phyloP scores from a whole-genome alignment of 2,113 vertebrate genomes.

The Climacteris rufus region DNA sequence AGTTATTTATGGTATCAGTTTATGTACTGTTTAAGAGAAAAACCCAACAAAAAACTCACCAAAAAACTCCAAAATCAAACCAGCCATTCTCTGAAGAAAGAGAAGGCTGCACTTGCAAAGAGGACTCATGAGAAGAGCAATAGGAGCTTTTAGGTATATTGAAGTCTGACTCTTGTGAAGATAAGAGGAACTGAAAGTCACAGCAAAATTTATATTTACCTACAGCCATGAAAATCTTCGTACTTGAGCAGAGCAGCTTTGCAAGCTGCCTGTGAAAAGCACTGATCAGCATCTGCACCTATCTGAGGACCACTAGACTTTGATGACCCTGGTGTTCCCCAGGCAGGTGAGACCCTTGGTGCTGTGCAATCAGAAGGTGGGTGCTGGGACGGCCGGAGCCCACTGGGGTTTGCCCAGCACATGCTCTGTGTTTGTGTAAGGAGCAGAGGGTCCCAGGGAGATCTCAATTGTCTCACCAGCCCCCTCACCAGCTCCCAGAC shows the following conservation, averaged over 20 bases:
- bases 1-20: neutral
- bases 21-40: accelerated
- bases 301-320: neutral
- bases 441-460: neutral
- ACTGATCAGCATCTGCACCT: neutral
- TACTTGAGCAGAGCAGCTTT: neutral
- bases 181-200: neutral
- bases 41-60: neutral
- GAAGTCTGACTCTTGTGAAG: neutral
- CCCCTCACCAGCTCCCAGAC: slow-evolving; percentile 42
- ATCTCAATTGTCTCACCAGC: neutral
- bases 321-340: neutral
- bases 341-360: neutral
- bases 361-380: neutral
- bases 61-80: neutral
- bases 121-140: neutral
- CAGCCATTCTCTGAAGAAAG: neutral
- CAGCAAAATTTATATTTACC: neutral
- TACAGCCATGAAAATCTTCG: neutral
- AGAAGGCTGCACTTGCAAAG: neutral
- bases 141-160: neutral
- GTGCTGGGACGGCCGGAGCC: neutral
- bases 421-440: neutral
- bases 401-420: neutral
- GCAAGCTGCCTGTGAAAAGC: neutral